Conservation (phyloP, 2,888 invertebrate genomes). For the Spisula solida region DNA sequence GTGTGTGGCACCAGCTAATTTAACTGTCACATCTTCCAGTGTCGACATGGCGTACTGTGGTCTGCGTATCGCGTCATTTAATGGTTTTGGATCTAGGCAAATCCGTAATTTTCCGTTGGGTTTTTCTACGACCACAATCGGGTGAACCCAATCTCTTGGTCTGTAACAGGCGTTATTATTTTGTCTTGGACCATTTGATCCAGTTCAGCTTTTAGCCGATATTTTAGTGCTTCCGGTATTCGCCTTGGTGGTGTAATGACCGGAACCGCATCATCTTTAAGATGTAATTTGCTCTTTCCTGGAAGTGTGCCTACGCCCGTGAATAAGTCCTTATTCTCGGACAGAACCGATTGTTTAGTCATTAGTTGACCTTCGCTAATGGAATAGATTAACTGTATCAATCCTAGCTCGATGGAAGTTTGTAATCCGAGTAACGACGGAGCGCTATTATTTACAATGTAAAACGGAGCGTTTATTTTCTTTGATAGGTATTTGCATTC, state of each 20-base stretch:
- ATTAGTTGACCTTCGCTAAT: slow-evolving; percentile 18
- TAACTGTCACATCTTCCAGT: slow-evolving; percentile 33
- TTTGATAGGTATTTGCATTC: not conserved
- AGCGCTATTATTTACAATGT: slow-evolving; percentile 21
- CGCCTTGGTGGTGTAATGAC: slow-evolving; percentile 37
- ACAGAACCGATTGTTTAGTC: slow-evolving; percentile 38
- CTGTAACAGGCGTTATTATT: slow-evolving; percentile 28
- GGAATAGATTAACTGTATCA: slow-evolving; percentile 50
- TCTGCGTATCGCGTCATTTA: slow-evolving; percentile 36
- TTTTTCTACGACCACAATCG: slow-evolving; percentile 39
- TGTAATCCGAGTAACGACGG: slow-evolving; percentile 49
- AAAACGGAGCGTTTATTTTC: slow-evolving; percentile 15
- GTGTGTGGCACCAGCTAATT: slow-evolving; percentile 42
- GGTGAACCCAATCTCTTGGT: slow-evolving; percentile 32
- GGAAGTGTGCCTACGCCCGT: slow-evolving; percentile 57
- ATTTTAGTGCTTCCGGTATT: slow-evolving; percentile 36
- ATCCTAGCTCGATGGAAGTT: too few relatives aligned
- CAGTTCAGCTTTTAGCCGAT: slow-evolving; percentile 25
- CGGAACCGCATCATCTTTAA: slow-evolving; percentile 34
- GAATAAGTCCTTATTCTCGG: slow-evolving; percentile 47
- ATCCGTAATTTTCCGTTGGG: slow-evolving; percentile 30
- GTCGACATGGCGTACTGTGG: slow-evolving; percentile 44
- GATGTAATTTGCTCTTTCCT: slow-evolving; percentile 38
- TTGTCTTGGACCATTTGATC: slow-evolving; percentile 34
- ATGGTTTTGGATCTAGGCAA: slow-evolving; percentile 35